Percentiles rank a stretch among this genome's conserved stretches.
phyloP scores from a whole-genome alignment of 2,797 vertebrate genomes.

The Macrochelys suwanniensis region DNA sequence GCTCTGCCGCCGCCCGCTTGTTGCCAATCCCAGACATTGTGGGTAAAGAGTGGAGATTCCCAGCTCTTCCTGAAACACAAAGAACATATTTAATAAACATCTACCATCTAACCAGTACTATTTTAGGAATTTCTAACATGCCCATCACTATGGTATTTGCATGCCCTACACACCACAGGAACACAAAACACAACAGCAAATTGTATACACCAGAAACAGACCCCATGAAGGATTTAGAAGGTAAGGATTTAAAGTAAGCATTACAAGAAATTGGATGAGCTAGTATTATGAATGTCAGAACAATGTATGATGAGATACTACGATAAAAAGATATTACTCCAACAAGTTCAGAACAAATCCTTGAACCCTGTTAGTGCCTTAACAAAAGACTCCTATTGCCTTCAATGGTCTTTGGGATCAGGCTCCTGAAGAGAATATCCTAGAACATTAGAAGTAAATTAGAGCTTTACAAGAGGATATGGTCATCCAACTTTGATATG shows the following conservation, averaged over 20 bases:
- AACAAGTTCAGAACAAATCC: not conserved
- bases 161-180: not conserved
- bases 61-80: conserved; percentile 12
- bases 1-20: conserved; percentile 78
- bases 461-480: not conserved
- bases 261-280: not conserved
- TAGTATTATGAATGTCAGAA: not conserved
- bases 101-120: fast-evolving
- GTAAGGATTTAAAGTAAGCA: not conserved
- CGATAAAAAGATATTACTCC: not conserved
- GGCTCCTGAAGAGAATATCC: not conserved
- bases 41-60: not conserved
- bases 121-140: not conserved
- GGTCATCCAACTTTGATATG: not conserved
- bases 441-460: not conserved
- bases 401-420: not conserved
- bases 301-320: not conserved
- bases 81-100: not conserved
- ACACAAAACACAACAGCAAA: not conserved
- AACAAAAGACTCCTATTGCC: not conserved
- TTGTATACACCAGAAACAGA: fast-evolving
- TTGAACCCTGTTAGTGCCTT: not conserved
- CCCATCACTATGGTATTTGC: fast-evolving
- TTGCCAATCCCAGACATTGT: conserved; percentile 83
- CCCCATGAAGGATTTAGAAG: not conserved